Conservation (phyloP, 2,888 invertebrate species). For the Acleris laterana region DNA sequence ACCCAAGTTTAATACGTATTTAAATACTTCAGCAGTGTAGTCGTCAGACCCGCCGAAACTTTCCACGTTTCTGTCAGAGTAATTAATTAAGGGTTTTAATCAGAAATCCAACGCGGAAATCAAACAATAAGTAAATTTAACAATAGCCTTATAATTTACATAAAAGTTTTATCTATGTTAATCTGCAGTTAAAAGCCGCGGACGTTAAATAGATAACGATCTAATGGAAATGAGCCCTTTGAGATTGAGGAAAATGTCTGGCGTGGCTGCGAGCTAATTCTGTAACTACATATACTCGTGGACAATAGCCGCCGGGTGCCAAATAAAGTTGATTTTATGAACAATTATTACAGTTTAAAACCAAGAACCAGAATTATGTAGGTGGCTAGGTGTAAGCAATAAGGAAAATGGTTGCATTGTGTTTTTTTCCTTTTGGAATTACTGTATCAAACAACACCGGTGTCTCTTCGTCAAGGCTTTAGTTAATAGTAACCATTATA, state of each 20-base stretch:
- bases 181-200: conserved; percentile 19
- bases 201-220: conserved; percentile 24
- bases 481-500: no score
- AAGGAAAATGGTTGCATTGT: no score
- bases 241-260: conserved; percentile 37
- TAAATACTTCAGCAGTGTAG: no score
- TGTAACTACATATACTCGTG: conserved; percentile 19
- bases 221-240: conserved; percentile 46
- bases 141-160: conserved; percentile 31
- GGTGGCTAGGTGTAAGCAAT: no score
- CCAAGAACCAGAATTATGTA: no score
- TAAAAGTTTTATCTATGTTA: conserved; percentile 12
- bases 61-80: no score
- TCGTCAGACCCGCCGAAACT: no score
- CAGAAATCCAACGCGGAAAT: conserved; percentile 18
- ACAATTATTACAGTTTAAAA: no score
- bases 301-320: conserved; percentile 11
- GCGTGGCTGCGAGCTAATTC: conserved; percentile 28
- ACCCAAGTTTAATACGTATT: no score
- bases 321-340: conserved; percentile 22
- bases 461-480: no score
- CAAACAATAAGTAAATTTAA: conserved; percentile 17
- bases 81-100: not conserved
- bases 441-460: no score
- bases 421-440: no score